Percentiles rank a stretch among this genome's conserved stretches.
Conservation (phyloP, 2,888 invertebrate species). For the Hydrotaea diabolus region DNA sequence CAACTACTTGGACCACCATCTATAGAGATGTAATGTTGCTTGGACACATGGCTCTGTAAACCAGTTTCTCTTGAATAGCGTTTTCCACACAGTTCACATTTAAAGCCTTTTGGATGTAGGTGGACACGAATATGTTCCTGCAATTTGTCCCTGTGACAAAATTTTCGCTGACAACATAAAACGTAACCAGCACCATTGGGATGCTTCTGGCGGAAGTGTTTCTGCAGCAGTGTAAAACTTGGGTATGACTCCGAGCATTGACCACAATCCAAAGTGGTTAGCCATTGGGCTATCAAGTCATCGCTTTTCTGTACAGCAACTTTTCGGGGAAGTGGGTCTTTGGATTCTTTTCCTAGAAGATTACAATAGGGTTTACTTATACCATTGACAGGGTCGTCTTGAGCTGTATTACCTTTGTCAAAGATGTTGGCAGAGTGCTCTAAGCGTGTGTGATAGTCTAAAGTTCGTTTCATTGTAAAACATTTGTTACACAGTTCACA, state of each 20-base stretch:
- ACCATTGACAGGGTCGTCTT: neutral
- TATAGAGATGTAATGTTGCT: neutral
- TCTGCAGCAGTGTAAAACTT: neutral
- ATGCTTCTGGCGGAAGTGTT: neutral
- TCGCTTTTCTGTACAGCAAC: neutral
- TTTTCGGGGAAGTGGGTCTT: neutral
- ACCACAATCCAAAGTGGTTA: neutral
- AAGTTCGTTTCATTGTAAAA: neutral
- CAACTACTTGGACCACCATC: neutral
- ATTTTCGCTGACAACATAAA: neutral
- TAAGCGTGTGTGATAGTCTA: neutral
- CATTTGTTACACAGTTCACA: neutral
- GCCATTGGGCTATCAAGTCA: conserved; percentile 6
- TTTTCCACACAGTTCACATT: conserved; percentile 5
- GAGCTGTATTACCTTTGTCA: neutral
- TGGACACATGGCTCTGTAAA: neutral
- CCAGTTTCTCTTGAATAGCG: neutral
- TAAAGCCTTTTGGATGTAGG: neutral
- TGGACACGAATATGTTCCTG: neutral
- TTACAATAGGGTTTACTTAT: neutral
- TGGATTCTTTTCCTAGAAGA: neutral
- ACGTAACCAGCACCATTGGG: neutral
- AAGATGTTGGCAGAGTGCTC: neutral
- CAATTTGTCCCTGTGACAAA: neutral
- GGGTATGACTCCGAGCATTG: neutral